Evolutionary conservation across 2,888 invertebrate genomes (phyloP), one percentile per base, ranked within the genome.

Genomic region (Vesta saturnalis): DNA sequence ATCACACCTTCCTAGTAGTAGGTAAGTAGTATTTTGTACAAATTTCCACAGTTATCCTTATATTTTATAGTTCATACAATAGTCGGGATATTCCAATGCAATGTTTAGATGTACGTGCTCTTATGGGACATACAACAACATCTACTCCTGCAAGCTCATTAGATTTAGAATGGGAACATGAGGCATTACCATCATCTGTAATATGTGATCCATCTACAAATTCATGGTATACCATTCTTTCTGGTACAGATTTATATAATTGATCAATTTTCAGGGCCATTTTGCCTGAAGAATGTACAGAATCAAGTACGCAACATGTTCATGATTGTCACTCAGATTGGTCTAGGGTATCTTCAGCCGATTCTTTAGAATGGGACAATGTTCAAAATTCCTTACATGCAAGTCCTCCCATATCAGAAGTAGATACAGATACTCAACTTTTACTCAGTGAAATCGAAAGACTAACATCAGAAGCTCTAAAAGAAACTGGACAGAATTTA

Each of bases 121-220:
- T 87, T 6, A 70, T 85, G 68, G 78, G 79, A 59, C 77, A 80
- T 64, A 84, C 83, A 12, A 78, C 80, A 19, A 79, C 86, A 47
- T 87, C 87, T 43, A 90, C 90, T 22, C 87, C 90, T 23, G 88
- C 87, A n/a, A 90, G 90, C 76, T 91, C 91, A 2, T 81, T 91
- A 64, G 91, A 91, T 77, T 83, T 91, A 64, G 91, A 91, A 81
- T 91, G 91, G 91, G 91, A 91, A 81, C 89, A 90, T 77, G 91
- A 91, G 83, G 85, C 85, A 73, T 71, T 84, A 12, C 84, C 83
- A 23, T 75, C 79, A 65, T 82, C 82, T 16, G 73, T 81, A 71
- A 73, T 80, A 47, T 79, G 81, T 59, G 83, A 83, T 71, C 79
- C 82, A 14, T 83, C 84, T 47, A 79, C 77, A 35, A 83, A 82